Evolutionary conservation across 1,140 invertebrate species (phyloP).

Genomic region (Ctenoplectra terminalis): DNA sequence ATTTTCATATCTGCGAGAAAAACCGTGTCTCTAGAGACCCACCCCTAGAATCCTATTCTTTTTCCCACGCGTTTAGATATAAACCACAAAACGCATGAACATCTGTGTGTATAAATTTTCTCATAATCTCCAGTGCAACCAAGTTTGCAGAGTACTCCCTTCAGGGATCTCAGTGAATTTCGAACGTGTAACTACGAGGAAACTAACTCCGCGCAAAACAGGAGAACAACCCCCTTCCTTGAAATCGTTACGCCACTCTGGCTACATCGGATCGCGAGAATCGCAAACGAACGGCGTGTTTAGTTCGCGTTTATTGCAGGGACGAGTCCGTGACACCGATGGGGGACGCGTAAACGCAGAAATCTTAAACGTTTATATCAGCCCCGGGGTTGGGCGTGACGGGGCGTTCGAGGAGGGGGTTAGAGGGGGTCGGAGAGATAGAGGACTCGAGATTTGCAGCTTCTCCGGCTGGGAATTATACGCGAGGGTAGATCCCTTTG

Average conservation of each 20-base stretch:
- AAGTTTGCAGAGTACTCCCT: background rate
- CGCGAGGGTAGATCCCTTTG: slow-evolving; percentile 79
- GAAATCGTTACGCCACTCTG: background rate
- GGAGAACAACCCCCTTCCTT: background rate
- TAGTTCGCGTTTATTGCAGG: slow-evolving; percentile 24
- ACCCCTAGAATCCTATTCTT: background rate
- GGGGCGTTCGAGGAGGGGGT: background rate
- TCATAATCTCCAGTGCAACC: background rate
- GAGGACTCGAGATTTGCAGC: slow-evolving; percentile 75
- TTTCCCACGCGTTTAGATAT: too few relatives aligned
- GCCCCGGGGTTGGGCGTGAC: slow-evolving; percentile 36
- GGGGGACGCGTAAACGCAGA: slow-evolving; percentile 57
- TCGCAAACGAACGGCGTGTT: slow-evolving; percentile 10
- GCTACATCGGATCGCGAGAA: background rate
- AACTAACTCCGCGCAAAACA: background rate
- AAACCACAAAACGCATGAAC: background rate
- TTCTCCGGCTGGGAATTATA: slow-evolving; percentile 77
- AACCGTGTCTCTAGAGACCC: background rate
- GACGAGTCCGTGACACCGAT: background rate
- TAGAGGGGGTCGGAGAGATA: slow-evolving; percentile 52
- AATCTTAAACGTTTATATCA: slow-evolving; percentile 77
- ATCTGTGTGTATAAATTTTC: background rate
- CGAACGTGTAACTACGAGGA: slow-evolving; percentile 7
- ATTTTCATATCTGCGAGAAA: background rate
- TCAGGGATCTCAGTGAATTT: background rate